Percentiles rank a stretch among this genome's conserved stretches.
These are phyloP conservation scores for Marmota flaviventris DNA, from an alignment of 2,113 vertebrate species.

Conservation along the genomic window DNA sequence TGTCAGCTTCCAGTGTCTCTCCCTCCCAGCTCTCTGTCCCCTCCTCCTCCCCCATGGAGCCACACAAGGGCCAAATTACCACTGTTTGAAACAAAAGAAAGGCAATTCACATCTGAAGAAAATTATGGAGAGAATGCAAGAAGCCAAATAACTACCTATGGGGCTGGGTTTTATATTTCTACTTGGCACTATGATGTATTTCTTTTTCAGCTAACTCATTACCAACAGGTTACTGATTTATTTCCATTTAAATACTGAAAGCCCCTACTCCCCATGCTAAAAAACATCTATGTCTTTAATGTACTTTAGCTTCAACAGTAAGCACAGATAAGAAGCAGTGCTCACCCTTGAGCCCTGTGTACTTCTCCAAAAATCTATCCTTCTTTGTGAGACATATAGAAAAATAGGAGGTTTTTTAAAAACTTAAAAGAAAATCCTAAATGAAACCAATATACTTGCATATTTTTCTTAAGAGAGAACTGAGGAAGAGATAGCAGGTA, in stretches of 20 bases:
- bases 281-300: not conserved
- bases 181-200: not conserved
- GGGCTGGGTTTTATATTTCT: not conserved
- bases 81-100: slow-evolving; percentile 58
- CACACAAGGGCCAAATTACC: not conserved
- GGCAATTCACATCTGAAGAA: not conserved
- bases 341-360: not conserved
- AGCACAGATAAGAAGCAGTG: not conserved
- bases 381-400: not conserved
- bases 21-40: not conserved
- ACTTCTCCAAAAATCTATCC: not conserved
- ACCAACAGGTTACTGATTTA: not conserved
- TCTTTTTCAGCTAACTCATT: not conserved
- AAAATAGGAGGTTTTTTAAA: not conserved
- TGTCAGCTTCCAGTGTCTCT: slow-evolving; percentile 69
- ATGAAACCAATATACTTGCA: not conserved
- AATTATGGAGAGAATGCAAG: slow-evolving; percentile 52
- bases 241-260: not conserved
- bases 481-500: not conserved
- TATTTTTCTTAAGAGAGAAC: slow-evolving; percentile 5
- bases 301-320: not conserved
- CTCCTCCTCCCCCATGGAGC: not conserved
- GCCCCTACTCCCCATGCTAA: not conserved
- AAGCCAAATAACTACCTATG: not conserved
- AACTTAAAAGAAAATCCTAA: not conserved